A percentile compares a stretch with the other conserved stretches of the same genome.
Evolutionary conservation across 2,113 vertebrate species (phyloP).

Genomic region (Gnathonemus longibarbis): DNA sequence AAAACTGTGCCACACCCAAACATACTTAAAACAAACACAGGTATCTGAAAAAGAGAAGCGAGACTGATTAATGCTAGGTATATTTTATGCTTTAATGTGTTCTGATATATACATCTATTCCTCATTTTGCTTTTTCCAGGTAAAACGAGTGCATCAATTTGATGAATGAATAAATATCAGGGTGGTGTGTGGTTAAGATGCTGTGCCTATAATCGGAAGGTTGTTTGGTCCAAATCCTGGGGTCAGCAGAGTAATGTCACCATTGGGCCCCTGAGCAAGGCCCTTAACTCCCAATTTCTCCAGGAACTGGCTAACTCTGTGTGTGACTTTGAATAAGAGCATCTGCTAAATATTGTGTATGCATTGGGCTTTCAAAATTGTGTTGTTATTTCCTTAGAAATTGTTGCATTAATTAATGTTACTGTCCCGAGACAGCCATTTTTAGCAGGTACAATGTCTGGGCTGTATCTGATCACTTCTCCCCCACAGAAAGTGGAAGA

Average conservation of each 20-base stretch:
- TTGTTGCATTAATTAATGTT: not conserved
- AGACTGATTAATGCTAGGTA: not conserved
- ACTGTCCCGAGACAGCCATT: not conserved
- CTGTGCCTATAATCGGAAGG: not conserved
- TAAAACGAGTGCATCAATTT: not conserved
- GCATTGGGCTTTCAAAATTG: not conserved
- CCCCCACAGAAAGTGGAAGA: not conserved
- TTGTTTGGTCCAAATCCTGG: not conserved
- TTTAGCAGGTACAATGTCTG: not conserved
- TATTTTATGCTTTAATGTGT: slow-evolving; percentile 56
- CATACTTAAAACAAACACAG: not conserved
- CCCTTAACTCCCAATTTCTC: not conserved
- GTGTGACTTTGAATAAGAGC: not conserved
- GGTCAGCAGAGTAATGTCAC: not conserved
- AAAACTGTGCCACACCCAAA: slow-evolving; percentile 60
- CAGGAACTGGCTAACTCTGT: not conserved
- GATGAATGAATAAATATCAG: not conserved
- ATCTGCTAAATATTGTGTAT: not conserved
- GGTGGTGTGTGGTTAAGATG: not conserved
- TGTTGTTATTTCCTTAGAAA: not conserved
- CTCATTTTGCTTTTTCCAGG: not conserved
- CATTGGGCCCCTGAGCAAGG: not conserved
- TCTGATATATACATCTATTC: slow-evolving; percentile 39
- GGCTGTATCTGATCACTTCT: not conserved
- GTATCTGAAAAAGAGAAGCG: not conserved